Evolutionary conservation across 2,113 vertebrate species (phyloP), one percentile per base, ranked within the genome.

Genomic region (Rhegmatorhina hoffmannsi): DNA sequence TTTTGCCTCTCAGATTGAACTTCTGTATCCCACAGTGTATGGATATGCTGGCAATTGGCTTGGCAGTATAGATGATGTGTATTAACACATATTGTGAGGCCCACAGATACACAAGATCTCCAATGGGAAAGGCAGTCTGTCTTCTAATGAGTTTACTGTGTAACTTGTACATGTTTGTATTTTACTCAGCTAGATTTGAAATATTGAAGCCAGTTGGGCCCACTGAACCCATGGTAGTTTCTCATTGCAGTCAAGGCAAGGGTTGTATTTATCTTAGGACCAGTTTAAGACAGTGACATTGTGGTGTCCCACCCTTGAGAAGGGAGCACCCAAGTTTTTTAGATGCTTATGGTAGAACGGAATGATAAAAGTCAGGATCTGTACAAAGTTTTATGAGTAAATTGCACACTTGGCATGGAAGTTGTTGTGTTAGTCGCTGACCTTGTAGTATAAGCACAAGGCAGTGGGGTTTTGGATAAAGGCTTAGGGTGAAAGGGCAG

Each of bases 1-100:
- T 89, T 93, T 78, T 44, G 63, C 24, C 25, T 84, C 73, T 96
- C 46, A 72, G 23, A 78, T 44, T 82, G 38, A 86, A 46, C 23
- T 84, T 85, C 53, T 87, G 15, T 78, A 40, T 95, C 75, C 10
- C 33, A 44, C 64, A 56, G 24, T 79, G 18, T 53, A 4, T 33
- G 8, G 64, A 52, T 36, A 36, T 2, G 1, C 31, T 84, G n/a
- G 19, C 75, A 43, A 58, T 81, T 90, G 40, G 66, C 13, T 68
- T 88, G 69, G 10, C 60, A 72, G 25, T 43, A 26, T 8, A 64
- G 73, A 46, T 33, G 38, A 44, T 24, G 12, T 81, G 20, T 70
- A 55, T 88, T 67, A 36, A 72, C 53, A 25, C 26, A 16, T 64
- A 47, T 64, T 13, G 8, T 78, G 64, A 92, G 58, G 34, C 29